Base-by-base conservation (phyloP, 2,113 vertebrate species). In the Hippocampus guttulatus region DNA sequence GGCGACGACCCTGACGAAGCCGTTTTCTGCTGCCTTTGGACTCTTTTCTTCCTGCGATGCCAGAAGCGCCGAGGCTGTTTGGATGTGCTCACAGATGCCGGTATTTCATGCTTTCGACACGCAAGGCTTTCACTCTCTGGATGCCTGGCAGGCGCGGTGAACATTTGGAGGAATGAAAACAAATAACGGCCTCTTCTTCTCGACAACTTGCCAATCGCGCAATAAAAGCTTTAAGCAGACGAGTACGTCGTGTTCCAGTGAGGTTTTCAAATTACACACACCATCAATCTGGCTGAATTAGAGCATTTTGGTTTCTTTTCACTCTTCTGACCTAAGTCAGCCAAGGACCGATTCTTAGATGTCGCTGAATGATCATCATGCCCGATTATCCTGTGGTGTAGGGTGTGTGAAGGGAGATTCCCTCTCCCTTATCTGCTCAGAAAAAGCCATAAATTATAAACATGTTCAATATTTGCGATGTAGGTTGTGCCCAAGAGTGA, bases 1-100 rank as follows among this genome's bases (percentile, higher is more conserved):
- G 78, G 77, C 76, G 83, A 86, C 80, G 84, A 87, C 85, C 89
- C 84, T 88, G 88, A 89, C 88, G 79, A 88, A 89, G 84, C 88
- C 85, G 77, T 81, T 87, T 91, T 86, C 85, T 87, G 82, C 87
- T 86, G 88, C 77, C 82, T 82, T 70, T 81, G 84, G 87, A 76
- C 76, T 74, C 40, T 64, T 74, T 77, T 78, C 65, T 70, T 71
- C 71, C 52, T 68, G 20, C 78, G 71, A 67, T 78, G 75, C 76
- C 84, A 81, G 79, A 81, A 74, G 74, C 51, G 71, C 81, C 70
- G 76, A 87, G 78, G 77, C 84, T 81, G 86, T 86, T 88, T 86
- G 79, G 75, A 71, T 80, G 81, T 85, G 81, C 83, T 81, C 77
- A 72, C 72, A 71, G 81, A 81, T 81, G 83, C 81, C 83, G 80